Percentiles rank a stretch among this genome's conserved stretches.
These are phyloP conservation scores for Andrena bicolor DNA, from an alignment of 2,888 invertebrate species.

Conservation along the genomic window DNA sequence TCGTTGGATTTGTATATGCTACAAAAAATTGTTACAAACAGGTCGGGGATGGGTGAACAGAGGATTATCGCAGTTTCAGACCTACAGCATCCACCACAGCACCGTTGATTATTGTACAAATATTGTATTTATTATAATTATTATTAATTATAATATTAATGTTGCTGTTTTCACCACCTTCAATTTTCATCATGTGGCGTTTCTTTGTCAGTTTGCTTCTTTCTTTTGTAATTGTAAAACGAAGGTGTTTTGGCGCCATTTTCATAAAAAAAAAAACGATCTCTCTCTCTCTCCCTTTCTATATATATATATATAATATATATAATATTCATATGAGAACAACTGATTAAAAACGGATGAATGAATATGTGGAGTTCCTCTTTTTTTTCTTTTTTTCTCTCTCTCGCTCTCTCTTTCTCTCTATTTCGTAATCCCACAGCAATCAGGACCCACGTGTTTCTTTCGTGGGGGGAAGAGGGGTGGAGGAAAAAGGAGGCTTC, in stretches of 20 bases:
- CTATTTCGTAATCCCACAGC: constrained; percentile 64
- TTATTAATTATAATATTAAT: constrained; percentile 85
- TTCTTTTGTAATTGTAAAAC: constrained; percentile 72
- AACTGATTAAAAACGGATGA: constrained; percentile 72
- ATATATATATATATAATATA: constrained; percentile 65
- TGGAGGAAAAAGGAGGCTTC: constrained; percentile 73
- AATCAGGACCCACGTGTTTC: constrained; percentile 61
- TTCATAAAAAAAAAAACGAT: constrained; percentile 50
- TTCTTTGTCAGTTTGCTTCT: constrained; percentile 75
- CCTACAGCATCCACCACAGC: constrained; percentile 81
- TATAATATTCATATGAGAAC: constrained; percentile 69
- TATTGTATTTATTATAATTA: constrained; percentile 85
- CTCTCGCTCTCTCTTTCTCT: constrained; percentile 38
- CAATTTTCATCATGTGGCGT: constrained; percentile 78
- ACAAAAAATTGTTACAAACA: constrained; percentile 33
- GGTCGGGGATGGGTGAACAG: constrained; percentile 66
- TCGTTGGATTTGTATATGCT: constrained; percentile 24
- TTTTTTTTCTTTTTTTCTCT: constrained; percentile 42
- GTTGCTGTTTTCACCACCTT: constrained; percentile 83
- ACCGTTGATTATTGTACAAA: constrained; percentile 85
- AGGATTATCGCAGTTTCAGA: constrained; percentile 67
- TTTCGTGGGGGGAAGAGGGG: constrained; percentile 56
- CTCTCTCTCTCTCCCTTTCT: constrained; percentile 43
- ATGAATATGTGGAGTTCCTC: constrained; percentile 72
- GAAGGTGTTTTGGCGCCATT: constrained; percentile 70